A percentile compares a stretch with the other conserved stretches of the same genome.
Conservation (phyloP, 2,888 invertebrate genomes). For the Pandemis cinnamomeana region DNA sequence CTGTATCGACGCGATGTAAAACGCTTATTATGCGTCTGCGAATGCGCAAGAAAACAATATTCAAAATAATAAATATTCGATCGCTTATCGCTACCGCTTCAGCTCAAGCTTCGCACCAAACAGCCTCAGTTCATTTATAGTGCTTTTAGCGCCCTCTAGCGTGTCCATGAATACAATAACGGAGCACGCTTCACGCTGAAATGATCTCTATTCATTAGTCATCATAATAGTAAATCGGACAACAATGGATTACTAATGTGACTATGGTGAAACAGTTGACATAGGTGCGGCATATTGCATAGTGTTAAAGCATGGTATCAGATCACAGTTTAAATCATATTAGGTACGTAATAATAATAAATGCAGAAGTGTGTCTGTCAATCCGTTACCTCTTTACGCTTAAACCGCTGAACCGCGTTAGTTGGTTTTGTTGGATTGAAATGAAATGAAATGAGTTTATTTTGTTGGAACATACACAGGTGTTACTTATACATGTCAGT, state of each 20-base stretch:
- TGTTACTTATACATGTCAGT: too few relatives aligned
- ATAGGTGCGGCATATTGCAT: slow-evolving; percentile 15
- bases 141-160: slow-evolving; percentile 43
- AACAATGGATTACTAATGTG: slow-evolving; percentile 15
- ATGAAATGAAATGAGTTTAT: too few relatives aligned
- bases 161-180: slow-evolving; percentile 43
- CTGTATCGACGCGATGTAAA: too few relatives aligned
- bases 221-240: slow-evolving; percentile 8
- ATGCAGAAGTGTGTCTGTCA: too few relatives aligned
- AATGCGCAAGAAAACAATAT: background rate
- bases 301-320: background rate
- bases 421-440: too few relatives aligned
- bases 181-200: slow-evolving; percentile 18
- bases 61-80: background rate
- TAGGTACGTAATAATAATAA: too few relatives aligned
- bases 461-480: background rate
- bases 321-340: too few relatives aligned
- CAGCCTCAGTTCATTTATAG: slow-evolving; percentile 42
- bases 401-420: too few relatives aligned
- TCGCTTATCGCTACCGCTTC: slow-evolving; percentile 4
- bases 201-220: slow-evolving; percentile 23
- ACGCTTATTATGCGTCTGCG: too few relatives aligned
- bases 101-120: slow-evolving; percentile 20
- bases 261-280: slow-evolving; percentile 1
- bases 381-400: too few relatives aligned